Evolutionary conservation across 2,888 invertebrate genomes (phyloP), one percentile per base, ranked within the genome.

Genomic region (Chalcis sispes): DNA sequence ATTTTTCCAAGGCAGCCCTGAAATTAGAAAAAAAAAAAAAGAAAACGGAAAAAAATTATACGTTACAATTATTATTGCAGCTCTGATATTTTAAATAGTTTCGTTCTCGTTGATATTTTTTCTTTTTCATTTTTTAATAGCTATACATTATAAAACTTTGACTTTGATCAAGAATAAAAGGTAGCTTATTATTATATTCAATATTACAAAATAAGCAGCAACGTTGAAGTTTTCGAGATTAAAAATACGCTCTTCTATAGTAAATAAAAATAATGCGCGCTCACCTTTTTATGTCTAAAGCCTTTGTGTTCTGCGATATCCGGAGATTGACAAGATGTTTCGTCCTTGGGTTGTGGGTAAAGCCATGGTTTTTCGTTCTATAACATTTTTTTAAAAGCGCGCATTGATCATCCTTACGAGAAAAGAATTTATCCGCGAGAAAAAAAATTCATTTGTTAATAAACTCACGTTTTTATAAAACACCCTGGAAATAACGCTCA

Each of bases 1-100:
- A 90, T 84, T 78, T 88, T 87, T 1, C 82, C 83, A 27, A 89
- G 87, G 81, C 91, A 91, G 8, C 90, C 90, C 91, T 91, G 80
- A 50, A 48, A 58, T 18, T 2, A 56, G 10, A 46, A 46, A 8
- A 3, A 61, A 56, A 40, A 50, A 48, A 58, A 13, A 1, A 64
- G 23, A 42, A 42, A 7, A 5, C 20, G 18, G 25, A 8, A 32
- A 32, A 32, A 5, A 32, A n/a, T n/a, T n/a, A n/a, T n/a, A n/a
- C n/a, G n/a, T n/a, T n/a, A n/a, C n/a, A n/a, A n/a, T n/a, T n/a
- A n/a, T n/a, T n/a, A n/a, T n/a, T n/a, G n/a, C n/a, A n/a, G n/a
- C n/a, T n/a, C n/a, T n/a, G n/a, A n/a, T n/a, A n/a, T n/a, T n/a
- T n/a, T n/a, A n/a, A n/a, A n/a, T n/a, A n/a, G n/a, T n/a, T n/a